Conservation (phyloP, 2,888 invertebrate genomes). For the Macrophya alboannulata region DNA sequence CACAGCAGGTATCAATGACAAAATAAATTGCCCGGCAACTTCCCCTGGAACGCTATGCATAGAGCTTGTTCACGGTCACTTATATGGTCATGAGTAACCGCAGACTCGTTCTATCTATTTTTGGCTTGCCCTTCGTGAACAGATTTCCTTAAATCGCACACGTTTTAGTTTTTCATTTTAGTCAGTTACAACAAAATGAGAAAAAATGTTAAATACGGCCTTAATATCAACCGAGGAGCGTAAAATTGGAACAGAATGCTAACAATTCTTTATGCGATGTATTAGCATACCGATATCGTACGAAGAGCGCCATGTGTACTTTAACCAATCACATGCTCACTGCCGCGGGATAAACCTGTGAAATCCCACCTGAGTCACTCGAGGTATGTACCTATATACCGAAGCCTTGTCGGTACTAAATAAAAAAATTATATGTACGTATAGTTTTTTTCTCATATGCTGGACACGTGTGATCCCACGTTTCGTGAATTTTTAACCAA, state of each 20-base stretch:
- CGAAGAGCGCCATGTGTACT: neutral
- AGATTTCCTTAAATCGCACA: neutral
- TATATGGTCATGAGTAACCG: neutral
- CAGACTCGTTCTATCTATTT: neutral
- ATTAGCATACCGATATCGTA: slow-evolving; percentile 36
- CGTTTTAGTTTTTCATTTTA: neutral
- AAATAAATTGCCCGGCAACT: neutral
- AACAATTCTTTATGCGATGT: neutral
- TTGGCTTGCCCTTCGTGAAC: neutral
- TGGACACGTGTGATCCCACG: slow-evolving; percentile 69
- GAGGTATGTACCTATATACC: neutral
- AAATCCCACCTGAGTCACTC: slow-evolving; percentile 47
- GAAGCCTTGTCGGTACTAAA: neutral
- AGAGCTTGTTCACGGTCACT: neutral
- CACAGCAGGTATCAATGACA: neutral
- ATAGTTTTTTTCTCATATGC: slow-evolving; percentile 62
- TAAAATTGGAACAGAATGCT: neutral
- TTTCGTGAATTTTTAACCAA: slow-evolving; percentile 68
- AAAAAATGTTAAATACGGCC: neutral
- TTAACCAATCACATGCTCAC: neutral
- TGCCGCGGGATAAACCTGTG: slow-evolving; percentile 1
- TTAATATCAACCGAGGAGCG: neutral
- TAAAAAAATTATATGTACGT: neutral
- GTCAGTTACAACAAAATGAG: neutral
- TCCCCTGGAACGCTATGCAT: neutral